Percentiles rank a stretch among this genome's conserved stretches.
Conservation (phyloP, 1,140 invertebrate genomes). For the Drosophila neocordata region DNA sequence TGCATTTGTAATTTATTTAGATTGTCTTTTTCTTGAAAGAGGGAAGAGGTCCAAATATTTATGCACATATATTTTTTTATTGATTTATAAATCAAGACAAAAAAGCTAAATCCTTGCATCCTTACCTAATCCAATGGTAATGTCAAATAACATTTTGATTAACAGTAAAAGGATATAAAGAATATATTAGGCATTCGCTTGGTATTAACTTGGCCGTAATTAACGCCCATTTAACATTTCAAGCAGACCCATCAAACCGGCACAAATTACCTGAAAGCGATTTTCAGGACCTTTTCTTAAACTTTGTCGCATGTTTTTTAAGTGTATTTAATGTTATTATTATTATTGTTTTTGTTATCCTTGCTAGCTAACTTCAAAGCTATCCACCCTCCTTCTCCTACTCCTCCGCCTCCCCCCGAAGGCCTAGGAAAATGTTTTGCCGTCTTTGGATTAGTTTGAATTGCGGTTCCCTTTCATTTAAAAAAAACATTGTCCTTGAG, state of each 20-base stretch:
- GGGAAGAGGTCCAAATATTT: too few relatives aligned
- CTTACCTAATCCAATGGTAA: neutral
- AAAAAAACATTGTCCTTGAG: constrained; percentile 39
- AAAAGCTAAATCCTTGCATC: neutral
- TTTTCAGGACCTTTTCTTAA: neutral
- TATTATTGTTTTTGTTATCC: neutral
- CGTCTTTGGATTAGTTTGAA: constrained; percentile 43
- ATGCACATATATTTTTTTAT: constrained; percentile 63
- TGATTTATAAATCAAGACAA: constrained; percentile 73
- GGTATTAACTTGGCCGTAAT: constrained; percentile 41
- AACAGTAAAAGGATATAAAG: neutral
- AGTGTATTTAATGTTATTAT: constrained; percentile 2
- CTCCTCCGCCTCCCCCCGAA: neutral
- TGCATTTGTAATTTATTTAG: constrained; percentile 72
- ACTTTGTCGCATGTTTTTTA: neutral
- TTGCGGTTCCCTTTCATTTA: constrained; percentile 36
- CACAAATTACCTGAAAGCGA: constrained; percentile 41
- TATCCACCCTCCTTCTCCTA: too few relatives aligned
- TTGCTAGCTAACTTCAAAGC: neutral
- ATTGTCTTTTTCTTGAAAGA: constrained; percentile 53
- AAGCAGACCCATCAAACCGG: constrained; percentile 22
- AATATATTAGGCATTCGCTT: neutral
- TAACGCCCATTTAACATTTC: constrained; percentile 38
- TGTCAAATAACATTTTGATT: neutral
- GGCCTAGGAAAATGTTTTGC: constrained; percentile 24